Percentiles rank a stretch among this genome's conserved stretches.
These are phyloP conservation scores for Tretioscincus oriximinensis DNA, from an alignment of 2,113 vertebrate species.

Conservation along the genomic window DNA sequence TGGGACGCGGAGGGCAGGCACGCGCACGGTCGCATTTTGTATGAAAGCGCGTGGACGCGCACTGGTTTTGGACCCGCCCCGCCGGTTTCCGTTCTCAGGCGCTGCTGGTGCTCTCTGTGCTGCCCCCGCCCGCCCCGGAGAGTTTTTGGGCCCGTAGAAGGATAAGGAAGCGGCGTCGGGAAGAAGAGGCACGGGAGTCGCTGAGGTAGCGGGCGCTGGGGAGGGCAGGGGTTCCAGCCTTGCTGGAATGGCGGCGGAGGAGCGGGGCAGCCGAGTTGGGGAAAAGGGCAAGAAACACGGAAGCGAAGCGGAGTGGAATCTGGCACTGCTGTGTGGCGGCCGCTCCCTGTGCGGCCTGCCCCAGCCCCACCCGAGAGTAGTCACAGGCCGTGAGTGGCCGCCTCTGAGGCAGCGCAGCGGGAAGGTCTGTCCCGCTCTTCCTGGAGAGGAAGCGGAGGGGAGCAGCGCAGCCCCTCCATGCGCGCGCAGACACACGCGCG, in stretches of 20 bases:
- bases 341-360: slow-evolving; percentile 29
- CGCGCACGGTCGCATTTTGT: slow-evolving; percentile 29
- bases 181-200: background rate
- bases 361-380: slow-evolving; percentile 3
- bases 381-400: background rate
- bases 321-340: background rate
- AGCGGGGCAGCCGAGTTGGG: background rate
- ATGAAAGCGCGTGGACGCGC: slow-evolving; percentile 29
- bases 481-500: background rate
- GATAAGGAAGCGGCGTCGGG: slow-evolving; percentile 17
- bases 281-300: background rate
- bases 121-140: too few species aligned
- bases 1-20: background rate
- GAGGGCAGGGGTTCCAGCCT: background rate
- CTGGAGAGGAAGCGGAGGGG: background rate
- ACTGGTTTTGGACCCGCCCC: slow-evolving; percentile 11
- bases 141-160: slow-evolving; percentile 8
- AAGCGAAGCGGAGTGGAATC: background rate
- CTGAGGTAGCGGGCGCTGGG: background rate
- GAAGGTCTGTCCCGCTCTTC: background rate
- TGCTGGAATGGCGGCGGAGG: background rate
- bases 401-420: background rate
- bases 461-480: too few species aligned
- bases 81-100: slow-evolving; percentile 26
- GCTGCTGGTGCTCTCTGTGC: background rate